These are phyloP conservation scores for Oreochromis niloticus DNA, from an alignment of 2,113 vertebrate species.

Conservation along the genomic window DNA sequence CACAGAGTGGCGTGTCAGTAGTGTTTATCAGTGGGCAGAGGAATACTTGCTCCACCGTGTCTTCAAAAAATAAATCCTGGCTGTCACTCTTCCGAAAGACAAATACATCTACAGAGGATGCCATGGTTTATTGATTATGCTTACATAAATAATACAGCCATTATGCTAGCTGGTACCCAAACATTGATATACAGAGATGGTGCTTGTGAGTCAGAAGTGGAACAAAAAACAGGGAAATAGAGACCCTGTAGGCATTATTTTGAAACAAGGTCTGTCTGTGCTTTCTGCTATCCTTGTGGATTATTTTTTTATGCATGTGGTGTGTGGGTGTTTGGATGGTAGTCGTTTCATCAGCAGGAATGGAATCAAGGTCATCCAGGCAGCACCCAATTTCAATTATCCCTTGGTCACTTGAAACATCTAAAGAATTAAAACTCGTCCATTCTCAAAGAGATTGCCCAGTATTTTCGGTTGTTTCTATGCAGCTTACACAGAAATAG, in stretches of 20 bases:
- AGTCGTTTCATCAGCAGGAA: slow-evolving; percentile 28
- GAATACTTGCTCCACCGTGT: slow-evolving; percentile 46
- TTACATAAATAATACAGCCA: slow-evolving; percentile 52
- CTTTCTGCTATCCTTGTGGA: slow-evolving; percentile 34
- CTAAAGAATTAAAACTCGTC: slow-evolving; percentile 2
- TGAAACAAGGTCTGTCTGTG: slow-evolving; percentile 16
- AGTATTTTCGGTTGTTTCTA: neutral
- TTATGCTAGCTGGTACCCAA: slow-evolving; percentile 32
- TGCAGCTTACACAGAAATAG: slow-evolving; percentile 11
- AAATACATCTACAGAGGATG: slow-evolving; percentile 36
- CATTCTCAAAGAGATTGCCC: neutral
- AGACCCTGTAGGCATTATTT: slow-evolving; percentile 20
- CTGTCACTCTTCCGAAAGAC: slow-evolving; percentile 41
- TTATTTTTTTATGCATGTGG: slow-evolving; percentile 26
- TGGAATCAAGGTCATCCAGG: slow-evolving; percentile 21
- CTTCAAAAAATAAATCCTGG: slow-evolving; percentile 51
- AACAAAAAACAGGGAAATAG: neutral
- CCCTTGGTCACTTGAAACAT: slow-evolving; percentile 25
- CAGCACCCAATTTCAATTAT: slow-evolving; percentile 45
- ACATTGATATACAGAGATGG: slow-evolving; percentile 31
- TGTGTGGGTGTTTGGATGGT: slow-evolving; percentile 13
- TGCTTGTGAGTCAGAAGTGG: neutral
- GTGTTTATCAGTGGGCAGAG: slow-evolving; percentile 48
- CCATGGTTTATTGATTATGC: slow-evolving; percentile 61
- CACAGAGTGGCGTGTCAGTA: slow-evolving; percentile 26